Evolutionary conservation across 1,140 invertebrate species (phyloP).

Genomic region (Cotesia vestalis): DNA sequence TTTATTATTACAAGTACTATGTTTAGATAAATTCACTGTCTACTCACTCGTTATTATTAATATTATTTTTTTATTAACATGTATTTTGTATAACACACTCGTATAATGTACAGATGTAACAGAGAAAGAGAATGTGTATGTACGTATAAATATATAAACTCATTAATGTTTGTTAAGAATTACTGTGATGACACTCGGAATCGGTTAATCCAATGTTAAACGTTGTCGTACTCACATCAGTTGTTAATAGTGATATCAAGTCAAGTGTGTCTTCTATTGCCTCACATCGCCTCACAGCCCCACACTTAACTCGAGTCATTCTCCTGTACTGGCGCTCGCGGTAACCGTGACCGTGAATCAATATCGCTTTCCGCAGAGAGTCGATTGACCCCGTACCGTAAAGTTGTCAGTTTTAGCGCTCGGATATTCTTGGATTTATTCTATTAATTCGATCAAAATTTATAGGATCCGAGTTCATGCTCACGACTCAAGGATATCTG

Average conservation of each 20-base stretch:
- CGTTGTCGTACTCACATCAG: background rate
- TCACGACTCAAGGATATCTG: too few relatives aligned
- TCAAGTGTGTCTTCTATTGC: conserved; percentile 17
- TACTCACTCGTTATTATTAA: background rate
- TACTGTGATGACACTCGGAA: background rate
- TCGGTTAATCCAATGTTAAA: too few relatives aligned
- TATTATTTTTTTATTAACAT: conserved; percentile 4
- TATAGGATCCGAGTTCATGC: background rate
- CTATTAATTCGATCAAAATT: background rate
- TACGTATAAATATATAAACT: conserved; percentile 6
- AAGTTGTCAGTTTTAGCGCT: background rate
- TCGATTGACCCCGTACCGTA: conserved; percentile 38
- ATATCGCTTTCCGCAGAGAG: conserved; percentile 41
- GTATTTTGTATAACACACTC: background rate
- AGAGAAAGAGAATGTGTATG: background rate
- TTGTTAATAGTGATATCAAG: background rate
- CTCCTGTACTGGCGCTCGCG: conserved; percentile 20
- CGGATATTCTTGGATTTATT: conserved; percentile 24
- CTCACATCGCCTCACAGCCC: background rate
- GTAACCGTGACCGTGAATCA: conserved; percentile 38
- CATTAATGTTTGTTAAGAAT: background rate
- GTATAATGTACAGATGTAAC: too few relatives aligned
- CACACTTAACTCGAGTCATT: conserved; percentile 6
- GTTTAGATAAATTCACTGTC: conserved; percentile 29
- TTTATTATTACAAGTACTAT: conserved; percentile 55